phyloP scores from a whole-genome alignment of 2,888 invertebrate species.

The Mythimna loreyi region DNA sequence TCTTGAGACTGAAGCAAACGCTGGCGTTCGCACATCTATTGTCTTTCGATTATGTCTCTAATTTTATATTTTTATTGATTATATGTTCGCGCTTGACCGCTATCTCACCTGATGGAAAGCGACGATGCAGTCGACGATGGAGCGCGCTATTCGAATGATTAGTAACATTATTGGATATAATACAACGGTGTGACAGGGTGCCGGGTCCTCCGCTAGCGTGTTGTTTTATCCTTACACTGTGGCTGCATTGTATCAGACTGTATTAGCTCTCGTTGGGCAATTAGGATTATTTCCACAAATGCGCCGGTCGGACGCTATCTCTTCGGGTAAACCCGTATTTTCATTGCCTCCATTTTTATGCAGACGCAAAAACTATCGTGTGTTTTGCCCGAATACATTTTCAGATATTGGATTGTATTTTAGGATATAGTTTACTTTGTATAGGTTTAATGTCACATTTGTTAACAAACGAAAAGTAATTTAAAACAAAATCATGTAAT shows the following conservation, averaged over 20 bases:
- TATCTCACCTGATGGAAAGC: too few species aligned
- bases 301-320: constrained; percentile 20
- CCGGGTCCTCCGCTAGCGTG: background rate
- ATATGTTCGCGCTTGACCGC: too few species aligned
- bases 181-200: constrained; percentile 29
- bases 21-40: too few species aligned
- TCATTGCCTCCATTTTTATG: constrained; percentile 30
- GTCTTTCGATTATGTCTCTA: too few species aligned
- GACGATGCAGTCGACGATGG: too few species aligned
- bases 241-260: constrained; percentile 35
- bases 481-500: too few species aligned
- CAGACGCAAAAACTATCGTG: constrained; percentile 13
- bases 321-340: constrained; percentile 2
- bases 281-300: constrained; percentile 45
- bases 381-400: background rate
- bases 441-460: too few species aligned
- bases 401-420: background rate
- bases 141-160: too few species aligned
- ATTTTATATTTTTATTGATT: too few species aligned
- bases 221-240: constrained; percentile 43
- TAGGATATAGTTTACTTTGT: background rate
- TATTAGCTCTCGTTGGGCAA: constrained; percentile 40
- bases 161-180: background rate
- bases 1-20: too few species aligned
- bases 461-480: too few species aligned